Conservation (phyloP, 2,797 vertebrate species). For the Pipistrellus nathusii region DNA sequence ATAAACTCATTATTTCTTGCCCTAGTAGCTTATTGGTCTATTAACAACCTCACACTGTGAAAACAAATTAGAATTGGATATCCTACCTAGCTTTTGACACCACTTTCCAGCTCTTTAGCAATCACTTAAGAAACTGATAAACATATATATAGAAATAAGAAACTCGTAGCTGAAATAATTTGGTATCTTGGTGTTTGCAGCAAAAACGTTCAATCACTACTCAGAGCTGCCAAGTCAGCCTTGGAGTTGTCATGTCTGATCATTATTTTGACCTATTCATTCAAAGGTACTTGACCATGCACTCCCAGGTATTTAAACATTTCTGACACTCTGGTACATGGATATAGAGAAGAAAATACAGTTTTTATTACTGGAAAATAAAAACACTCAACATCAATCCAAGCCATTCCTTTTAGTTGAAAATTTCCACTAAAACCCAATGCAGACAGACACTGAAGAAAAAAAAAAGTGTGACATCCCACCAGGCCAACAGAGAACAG, state of each 20-base stretch:
- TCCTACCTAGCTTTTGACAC: slow-evolving; percentile 66
- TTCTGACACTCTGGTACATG: slow-evolving; percentile 20
- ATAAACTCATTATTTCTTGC: slow-evolving; percentile 75
- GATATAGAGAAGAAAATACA: slow-evolving; percentile 35
- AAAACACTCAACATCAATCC: background rate
- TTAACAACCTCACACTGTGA: slow-evolving; percentile 71
- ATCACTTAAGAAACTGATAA: slow-evolving; percentile 66
- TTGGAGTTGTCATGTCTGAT: slow-evolving; percentile 55
- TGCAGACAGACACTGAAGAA: background rate
- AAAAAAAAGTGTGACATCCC: slow-evolving; percentile 34
- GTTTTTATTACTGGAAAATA: slow-evolving; percentile 10
- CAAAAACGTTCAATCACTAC: slow-evolving; percentile 52
- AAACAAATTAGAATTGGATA: slow-evolving; percentile 75
- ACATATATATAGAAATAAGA: slow-evolving; percentile 73
- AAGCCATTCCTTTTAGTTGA: background rate
- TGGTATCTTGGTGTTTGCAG: slow-evolving; percentile 69
- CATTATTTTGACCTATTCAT: slow-evolving; percentile 59
- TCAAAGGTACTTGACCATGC: slow-evolving; percentile 54
- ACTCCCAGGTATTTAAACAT: slow-evolving; percentile 10
- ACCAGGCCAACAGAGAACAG: background rate
- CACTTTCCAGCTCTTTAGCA: slow-evolving; percentile 74
- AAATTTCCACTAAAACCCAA: slow-evolving; percentile 71
- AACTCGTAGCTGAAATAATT: slow-evolving; percentile 74
- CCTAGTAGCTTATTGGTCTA: slow-evolving; percentile 72
- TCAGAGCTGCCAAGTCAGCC: slow-evolving; percentile 47